Evolutionary conservation across 2,888 invertebrate species (phyloP).

Genomic region (Desoria tigrina): DNA sequence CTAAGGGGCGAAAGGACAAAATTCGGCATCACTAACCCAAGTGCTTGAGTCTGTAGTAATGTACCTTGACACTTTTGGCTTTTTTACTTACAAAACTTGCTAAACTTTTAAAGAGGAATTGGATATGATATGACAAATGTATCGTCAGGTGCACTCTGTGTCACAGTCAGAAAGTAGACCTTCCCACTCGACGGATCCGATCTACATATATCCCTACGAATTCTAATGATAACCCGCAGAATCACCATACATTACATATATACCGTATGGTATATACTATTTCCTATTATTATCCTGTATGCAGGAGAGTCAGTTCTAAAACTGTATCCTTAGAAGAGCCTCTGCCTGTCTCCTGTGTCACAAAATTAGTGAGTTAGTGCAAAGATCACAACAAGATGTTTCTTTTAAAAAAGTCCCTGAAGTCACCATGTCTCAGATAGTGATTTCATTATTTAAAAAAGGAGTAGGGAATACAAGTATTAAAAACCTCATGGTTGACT

Average conservation of each 20-base stretch:
- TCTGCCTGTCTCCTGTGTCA: background rate
- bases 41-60: background rate
- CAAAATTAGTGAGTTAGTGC: slow-evolving; percentile 11
- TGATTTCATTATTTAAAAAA: slow-evolving; percentile 3
- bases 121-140: slow-evolving; percentile 52
- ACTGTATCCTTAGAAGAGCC: no score
- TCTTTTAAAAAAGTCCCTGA: slow-evolving; percentile 7
- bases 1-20: background rate
- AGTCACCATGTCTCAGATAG: slow-evolving; percentile 8
- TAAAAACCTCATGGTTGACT: no score
- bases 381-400: slow-evolving; percentile 14
- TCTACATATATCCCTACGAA: no score
- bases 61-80: background rate
- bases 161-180: background rate
- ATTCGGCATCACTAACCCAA: background rate
- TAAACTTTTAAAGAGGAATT: slow-evolving; percentile 15
- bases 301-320: no score
- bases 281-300: no score
- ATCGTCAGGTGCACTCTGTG: slow-evolving; percentile 49
- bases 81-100: background rate
- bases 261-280: no score
- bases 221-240: background rate
- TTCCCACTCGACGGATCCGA: slow-evolving; percentile 8
- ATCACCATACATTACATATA: no score
- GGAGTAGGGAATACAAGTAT: no score